Evolutionary conservation across 2,113 vertebrate species (phyloP).

Genomic region (Phodopus roborovskii): DNA sequence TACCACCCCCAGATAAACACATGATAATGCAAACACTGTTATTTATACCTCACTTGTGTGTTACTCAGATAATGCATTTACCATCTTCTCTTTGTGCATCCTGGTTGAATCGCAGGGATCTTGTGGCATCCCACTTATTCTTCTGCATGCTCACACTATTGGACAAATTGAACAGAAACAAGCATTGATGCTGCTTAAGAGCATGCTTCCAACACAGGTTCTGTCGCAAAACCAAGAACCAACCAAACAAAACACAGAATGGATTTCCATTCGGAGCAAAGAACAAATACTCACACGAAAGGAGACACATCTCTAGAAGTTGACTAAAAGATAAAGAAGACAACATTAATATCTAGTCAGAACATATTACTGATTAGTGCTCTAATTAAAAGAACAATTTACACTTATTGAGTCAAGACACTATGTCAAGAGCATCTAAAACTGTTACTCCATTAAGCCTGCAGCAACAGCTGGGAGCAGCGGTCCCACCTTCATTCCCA

Average conservation of each 20-base stretch:
- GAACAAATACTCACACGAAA: constrained; percentile 91
- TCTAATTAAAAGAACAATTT: constrained; percentile 41
- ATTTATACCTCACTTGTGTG: constrained; percentile 42
- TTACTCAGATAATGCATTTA: constrained; percentile 77
- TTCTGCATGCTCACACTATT: constrained; percentile 94
- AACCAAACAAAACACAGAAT: background rate
- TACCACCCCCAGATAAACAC: background rate
- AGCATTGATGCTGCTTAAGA: constrained; percentile 23
- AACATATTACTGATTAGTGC: constrained; percentile 38
- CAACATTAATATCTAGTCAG: constrained; percentile 58
- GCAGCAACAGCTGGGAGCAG: background rate
- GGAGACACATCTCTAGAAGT: constrained; percentile 93
- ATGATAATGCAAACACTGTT: background rate
- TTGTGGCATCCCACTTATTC: constrained; percentile 96
- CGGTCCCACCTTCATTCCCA: background rate
- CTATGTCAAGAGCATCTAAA: background rate
- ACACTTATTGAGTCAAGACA: constrained; percentile 48
- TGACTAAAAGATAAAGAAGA: constrained; percentile 83
- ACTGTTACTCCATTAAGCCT: constrained; percentile 39
- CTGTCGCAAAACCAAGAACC: background rate
- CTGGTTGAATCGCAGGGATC: constrained; percentile 97
- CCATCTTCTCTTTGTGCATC: constrained; percentile 98
- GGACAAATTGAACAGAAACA: constrained; percentile 65
- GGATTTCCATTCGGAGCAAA: background rate
- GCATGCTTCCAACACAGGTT: background rate